Conservation (phyloP, 2,888 invertebrate species). For the Nesidiocoris tenuis region DNA sequence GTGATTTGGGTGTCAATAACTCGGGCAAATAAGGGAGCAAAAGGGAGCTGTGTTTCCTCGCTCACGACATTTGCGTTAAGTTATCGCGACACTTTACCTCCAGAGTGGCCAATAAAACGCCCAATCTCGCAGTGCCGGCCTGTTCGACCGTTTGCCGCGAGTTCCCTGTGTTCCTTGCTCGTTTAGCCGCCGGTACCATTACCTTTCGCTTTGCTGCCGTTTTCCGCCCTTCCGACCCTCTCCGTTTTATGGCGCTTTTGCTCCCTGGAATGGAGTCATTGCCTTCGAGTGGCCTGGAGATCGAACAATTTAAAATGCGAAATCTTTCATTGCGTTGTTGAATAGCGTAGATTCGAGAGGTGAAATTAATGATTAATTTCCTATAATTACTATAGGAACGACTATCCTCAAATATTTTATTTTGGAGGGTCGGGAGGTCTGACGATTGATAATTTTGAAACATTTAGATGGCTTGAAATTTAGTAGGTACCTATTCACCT, state of each 20-base stretch:
- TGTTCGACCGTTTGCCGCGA: background rate
- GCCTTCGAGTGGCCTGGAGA: background rate
- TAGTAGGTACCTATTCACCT: too few relatives aligned
- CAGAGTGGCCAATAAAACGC: slow-evolving; percentile 31
- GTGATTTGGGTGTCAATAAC: slow-evolving; percentile 33
- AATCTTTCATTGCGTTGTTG: too few relatives aligned
- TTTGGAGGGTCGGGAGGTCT: too few relatives aligned
- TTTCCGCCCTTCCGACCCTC: background rate
- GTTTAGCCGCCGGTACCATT: background rate
- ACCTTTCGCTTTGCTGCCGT: background rate
- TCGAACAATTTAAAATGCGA: background rate
- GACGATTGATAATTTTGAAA: too few relatives aligned
- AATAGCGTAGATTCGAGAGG: too few relatives aligned
- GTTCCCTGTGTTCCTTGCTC: background rate
- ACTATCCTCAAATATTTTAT: too few relatives aligned
- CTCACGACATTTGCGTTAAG: slow-evolving; percentile 27
- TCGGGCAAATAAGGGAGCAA: slow-evolving; percentile 14
- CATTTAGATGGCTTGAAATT: too few relatives aligned
- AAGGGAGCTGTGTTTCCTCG: slow-evolving; percentile 13
- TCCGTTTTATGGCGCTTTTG: background rate
- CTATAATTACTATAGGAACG: too few relatives aligned
- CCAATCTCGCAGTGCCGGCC: background rate
- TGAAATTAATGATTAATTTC: too few relatives aligned
- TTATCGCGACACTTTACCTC: slow-evolving; percentile 41
- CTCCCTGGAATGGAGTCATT: background rate